Evolutionary conservation across 1,140 invertebrate species (phyloP).

Genomic region (Artemia franciscana): DNA sequence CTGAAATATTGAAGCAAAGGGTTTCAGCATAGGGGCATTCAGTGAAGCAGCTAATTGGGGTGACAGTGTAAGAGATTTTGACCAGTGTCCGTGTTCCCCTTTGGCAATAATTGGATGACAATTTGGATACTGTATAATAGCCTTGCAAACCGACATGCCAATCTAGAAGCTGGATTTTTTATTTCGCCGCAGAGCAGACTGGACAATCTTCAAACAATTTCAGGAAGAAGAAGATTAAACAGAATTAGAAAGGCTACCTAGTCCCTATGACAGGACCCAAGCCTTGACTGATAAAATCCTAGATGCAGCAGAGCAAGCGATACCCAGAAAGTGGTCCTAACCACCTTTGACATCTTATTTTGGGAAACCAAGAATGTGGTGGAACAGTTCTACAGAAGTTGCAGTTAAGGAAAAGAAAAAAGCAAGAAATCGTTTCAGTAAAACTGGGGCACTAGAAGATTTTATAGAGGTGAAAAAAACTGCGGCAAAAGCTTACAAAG

Average conservation of each 20-base stretch:
- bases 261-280: background rate
- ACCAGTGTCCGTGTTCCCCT: too few relatives aligned
- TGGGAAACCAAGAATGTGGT: background rate
- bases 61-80: too few relatives aligned
- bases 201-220: background rate
- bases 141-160: too few relatives aligned
- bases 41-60: too few relatives aligned
- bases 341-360: background rate
- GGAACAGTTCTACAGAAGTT: background rate
- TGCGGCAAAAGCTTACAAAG: background rate
- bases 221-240: background rate
- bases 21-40: too few relatives aligned
- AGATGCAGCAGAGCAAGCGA: background rate
- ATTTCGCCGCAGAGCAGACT: too few relatives aligned
- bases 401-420: background rate
- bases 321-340: background rate
- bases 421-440: background rate
- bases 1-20: too few relatives aligned
- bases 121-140: too few relatives aligned
- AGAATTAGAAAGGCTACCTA: background rate
- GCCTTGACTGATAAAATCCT: background rate
- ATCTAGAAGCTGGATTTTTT: too few relatives aligned
- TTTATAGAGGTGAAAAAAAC: background rate
- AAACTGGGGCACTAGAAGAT: background rate
- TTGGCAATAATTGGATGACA: too few relatives aligned